A percentile compares a stretch with the other conserved stretches of the same genome.
These are phyloP conservation scores for Smittia aterrima DNA, from an alignment of 2,888 invertebrate species.

Conservation along the genomic window DNA sequence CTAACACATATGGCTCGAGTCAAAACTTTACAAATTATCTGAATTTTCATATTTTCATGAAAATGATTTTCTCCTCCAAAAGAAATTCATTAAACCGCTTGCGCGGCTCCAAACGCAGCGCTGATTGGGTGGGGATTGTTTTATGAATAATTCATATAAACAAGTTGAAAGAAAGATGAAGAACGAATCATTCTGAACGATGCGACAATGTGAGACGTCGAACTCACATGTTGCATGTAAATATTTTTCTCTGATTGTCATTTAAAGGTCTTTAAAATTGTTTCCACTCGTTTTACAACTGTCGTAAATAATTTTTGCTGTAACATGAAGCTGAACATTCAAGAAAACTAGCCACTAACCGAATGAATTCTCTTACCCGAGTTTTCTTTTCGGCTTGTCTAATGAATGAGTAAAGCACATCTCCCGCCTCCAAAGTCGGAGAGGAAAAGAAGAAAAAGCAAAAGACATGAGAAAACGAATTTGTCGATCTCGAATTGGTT, in stretches of 20 bases:
- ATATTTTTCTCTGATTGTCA: background rate
- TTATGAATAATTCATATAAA: constrained; percentile 1
- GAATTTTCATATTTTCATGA: background rate
- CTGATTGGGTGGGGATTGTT: background rate
- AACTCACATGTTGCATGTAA: constrained; percentile 22
- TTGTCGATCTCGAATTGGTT: constrained; percentile 24
- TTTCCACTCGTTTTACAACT: background rate
- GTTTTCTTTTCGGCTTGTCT: background rate
- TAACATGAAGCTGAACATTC: constrained; percentile 21
- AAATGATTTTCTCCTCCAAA: constrained; percentile 14
- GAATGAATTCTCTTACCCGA: background rate
- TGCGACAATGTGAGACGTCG: background rate
- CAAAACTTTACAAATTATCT: background rate
- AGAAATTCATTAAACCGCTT: background rate
- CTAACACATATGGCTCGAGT: background rate
- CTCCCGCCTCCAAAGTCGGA: constrained; percentile 12
- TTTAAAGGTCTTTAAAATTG: background rate
- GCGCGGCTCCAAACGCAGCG: background rate
- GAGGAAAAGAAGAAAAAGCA: background rate
- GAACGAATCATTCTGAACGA: background rate
- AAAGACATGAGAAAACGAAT: constrained; percentile 21
- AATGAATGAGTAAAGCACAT: constrained; percentile 18
- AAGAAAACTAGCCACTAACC: constrained; percentile 16
- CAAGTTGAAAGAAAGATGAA: background rate
- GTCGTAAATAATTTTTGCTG: constrained; percentile 10